These are phyloP conservation scores for Seira ritae DNA, from an alignment of 2,888 invertebrate species.

Conservation along the genomic window DNA sequence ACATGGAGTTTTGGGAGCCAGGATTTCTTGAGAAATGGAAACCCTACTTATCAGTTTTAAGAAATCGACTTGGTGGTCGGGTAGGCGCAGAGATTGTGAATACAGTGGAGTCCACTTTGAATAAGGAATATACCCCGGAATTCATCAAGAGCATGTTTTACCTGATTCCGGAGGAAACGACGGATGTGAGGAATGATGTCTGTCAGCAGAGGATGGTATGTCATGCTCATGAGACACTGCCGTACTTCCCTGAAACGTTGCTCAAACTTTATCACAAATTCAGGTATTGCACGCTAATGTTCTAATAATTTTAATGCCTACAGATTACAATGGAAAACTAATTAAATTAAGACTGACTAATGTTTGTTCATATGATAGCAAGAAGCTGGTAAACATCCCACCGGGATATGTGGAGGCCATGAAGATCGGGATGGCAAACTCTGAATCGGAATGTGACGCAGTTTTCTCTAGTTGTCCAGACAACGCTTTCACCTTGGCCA, in stretches of 20 bases:
- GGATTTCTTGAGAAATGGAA: constrained; percentile 46
- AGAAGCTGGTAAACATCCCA: constrained; percentile 42
- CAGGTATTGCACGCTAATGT: too few relatives aligned
- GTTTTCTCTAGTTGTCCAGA: constrained; percentile 39
- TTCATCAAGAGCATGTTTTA: constrained; percentile 54
- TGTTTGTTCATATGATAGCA: too few relatives aligned
- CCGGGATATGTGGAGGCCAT: constrained; percentile 40
- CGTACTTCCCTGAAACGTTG: constrained; percentile 36
- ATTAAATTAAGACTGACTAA: too few relatives aligned
- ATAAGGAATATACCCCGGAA: constrained; percentile 35
- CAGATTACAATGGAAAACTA: too few relatives aligned
- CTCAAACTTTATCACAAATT: constrained; percentile 60
- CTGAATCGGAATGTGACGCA: constrained; percentile 44
- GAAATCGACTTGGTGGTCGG: constrained; percentile 40
- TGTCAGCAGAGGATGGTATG: constrained; percentile 58
- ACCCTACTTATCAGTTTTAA: constrained; percentile 19
- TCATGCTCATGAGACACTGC: constrained; percentile 61
- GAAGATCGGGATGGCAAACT: constrained; percentile 40
- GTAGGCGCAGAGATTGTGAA: constrained; percentile 45
- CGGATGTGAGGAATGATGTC: constrained; percentile 19
- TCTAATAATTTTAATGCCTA: not conserved
- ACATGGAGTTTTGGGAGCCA: constrained; percentile 53
- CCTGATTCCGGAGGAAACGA: constrained; percentile 27
- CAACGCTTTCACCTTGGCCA: constrained; percentile 44
- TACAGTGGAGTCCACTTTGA: constrained; percentile 45